These are phyloP conservation scores for Staurois parvus DNA, from an alignment of 2,797 vertebrate genomes.

Conservation along the genomic window DNA sequence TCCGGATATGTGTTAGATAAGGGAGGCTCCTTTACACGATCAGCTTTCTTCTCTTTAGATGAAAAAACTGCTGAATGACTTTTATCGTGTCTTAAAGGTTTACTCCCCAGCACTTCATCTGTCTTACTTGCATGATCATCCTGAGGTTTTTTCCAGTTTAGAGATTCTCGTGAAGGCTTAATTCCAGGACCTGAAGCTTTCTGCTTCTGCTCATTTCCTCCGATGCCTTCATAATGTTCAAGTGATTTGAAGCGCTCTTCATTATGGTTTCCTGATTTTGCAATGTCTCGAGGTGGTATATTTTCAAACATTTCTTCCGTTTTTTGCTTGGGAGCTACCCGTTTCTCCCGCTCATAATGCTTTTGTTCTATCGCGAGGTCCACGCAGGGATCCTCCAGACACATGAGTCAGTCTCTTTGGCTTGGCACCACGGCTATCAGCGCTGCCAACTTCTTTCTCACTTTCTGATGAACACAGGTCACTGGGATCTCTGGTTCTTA, in stretches of 20 bases:
- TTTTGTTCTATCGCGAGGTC: slow-evolving; percentile 76
- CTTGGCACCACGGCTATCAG: slow-evolving; percentile 79
- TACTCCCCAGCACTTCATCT: slow-evolving; percentile 69
- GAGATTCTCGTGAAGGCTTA: slow-evolving; percentile 77
- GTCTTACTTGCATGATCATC: slow-evolving; percentile 69
- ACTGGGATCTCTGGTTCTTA: slow-evolving; percentile 71
- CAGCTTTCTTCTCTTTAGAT: slow-evolving; percentile 73
- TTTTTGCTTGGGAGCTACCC: slow-evolving; percentile 73
- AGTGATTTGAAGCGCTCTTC: slow-evolving; percentile 69
- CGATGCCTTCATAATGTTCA: slow-evolving; percentile 65
- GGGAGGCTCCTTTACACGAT: slow-evolving; percentile 70
- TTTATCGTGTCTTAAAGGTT: slow-evolving; percentile 68
- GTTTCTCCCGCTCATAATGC: slow-evolving; percentile 73
- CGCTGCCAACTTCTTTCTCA: slow-evolving; percentile 73
- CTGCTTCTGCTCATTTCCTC: slow-evolving; percentile 73
- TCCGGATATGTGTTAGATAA: slow-evolving; percentile 68
- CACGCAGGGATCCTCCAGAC: slow-evolving; percentile 78
- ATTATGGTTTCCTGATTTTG: slow-evolving; percentile 72
- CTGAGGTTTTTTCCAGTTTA: slow-evolving; percentile 72
- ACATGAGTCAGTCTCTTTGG: slow-evolving; percentile 80
- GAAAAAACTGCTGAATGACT: slow-evolving; percentile 67
- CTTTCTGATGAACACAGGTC: slow-evolving; percentile 74
- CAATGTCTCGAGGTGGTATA: slow-evolving; percentile 68
- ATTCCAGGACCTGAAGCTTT: slow-evolving; percentile 71
- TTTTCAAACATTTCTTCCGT: slow-evolving; percentile 69